phyloP scores from a whole-genome alignment of 2,113 vertebrate species.

The Trachemys scripta region DNA sequence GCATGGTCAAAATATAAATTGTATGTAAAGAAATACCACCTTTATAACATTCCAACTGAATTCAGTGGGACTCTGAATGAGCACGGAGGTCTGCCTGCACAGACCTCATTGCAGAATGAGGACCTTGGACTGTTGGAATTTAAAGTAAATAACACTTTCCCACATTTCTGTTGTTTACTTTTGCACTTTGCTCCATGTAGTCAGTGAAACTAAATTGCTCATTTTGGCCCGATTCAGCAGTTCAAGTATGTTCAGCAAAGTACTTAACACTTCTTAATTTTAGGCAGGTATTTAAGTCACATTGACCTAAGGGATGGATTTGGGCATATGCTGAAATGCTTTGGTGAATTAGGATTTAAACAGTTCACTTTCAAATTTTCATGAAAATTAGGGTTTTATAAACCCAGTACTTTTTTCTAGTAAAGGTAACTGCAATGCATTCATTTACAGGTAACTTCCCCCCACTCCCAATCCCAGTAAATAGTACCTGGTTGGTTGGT shows the following conservation, averaged over 20 bases:
- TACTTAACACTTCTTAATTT: not conserved
- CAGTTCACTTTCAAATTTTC: not conserved
- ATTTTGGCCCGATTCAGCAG: not conserved
- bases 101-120: not conserved
- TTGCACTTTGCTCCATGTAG: not conserved
- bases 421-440: not conserved
- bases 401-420: fast-evolving
- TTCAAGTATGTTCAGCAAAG: not conserved
- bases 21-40: not conserved
- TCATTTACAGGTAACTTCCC: not conserved
- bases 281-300: not conserved
- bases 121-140: not conserved
- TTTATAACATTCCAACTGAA: not conserved
- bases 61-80: not conserved
- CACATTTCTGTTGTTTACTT: not conserved
- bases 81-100: not conserved
- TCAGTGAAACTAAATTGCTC: not conserved
- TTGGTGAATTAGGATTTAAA: not conserved
- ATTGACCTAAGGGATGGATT: not conserved
- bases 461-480: not conserved
- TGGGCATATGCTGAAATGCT: not conserved
- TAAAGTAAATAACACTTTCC: not conserved
- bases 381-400: not conserved
- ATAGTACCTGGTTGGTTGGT: not conserved
- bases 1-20: not conserved